phyloP scores from a whole-genome alignment of 2,113 vertebrate genomes.

The Pteropus alecto region DNA sequence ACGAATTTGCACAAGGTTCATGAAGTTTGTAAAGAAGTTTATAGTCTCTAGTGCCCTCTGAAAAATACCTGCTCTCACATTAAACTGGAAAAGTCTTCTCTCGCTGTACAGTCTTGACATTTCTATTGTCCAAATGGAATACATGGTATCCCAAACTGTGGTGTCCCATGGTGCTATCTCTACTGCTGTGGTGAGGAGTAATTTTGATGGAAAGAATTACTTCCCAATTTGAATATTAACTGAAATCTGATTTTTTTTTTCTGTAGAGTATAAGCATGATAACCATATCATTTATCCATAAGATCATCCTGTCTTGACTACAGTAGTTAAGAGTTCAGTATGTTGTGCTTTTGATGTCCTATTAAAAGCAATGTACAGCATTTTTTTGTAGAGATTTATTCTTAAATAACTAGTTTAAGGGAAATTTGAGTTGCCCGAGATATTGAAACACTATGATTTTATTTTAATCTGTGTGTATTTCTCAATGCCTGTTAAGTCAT shows the following conservation, averaged over 20 bases:
- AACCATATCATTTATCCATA: not conserved
- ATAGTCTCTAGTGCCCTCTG: not conserved
- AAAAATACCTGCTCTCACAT: not conserved
- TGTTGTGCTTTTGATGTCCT: not conserved
- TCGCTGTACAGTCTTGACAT: not conserved
- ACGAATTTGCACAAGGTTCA: not conserved
- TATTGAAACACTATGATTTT: not conserved
- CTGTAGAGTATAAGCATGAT: not conserved
- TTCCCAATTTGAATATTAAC: not conserved
- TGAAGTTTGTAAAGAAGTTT: not conserved
- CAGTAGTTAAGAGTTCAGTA: not conserved
- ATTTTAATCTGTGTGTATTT: slow-evolving; percentile 23
- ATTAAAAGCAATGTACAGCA: not conserved
- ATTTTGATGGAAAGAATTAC: not conserved
- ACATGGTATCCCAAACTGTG: not conserved
- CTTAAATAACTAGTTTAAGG: not conserved
- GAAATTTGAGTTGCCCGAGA: not conserved
- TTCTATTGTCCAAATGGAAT: not conserved
- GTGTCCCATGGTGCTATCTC: not conserved
- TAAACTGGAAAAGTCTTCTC: not conserved
- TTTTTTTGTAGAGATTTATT: not conserved
- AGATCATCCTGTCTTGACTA: not conserved
- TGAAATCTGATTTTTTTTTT: not conserved
- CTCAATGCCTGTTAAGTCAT: not conserved
- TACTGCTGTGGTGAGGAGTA: not conserved